Conservation (phyloP, 2,797 vertebrate genomes). For the Urophycis tenuis region DNA sequence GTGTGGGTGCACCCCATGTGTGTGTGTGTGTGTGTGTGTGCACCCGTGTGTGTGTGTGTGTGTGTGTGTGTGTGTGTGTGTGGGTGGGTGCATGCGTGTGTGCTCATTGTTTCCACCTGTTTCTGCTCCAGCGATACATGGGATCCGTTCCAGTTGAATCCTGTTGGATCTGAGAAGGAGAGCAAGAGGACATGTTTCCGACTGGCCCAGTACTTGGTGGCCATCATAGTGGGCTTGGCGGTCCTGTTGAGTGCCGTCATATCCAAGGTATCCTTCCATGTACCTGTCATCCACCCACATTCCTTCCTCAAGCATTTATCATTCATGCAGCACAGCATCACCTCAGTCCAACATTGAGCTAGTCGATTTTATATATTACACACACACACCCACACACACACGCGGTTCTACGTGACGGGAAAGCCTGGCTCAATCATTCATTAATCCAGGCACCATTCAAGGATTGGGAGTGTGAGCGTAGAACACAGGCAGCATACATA, state of each 20-base stretch:
- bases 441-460: neutral
- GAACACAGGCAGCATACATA: neutral
- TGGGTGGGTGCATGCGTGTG: neutral
- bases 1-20: neutral
- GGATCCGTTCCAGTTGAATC: slow-evolving; percentile 75
- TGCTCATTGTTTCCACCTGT: slow-evolving; percentile 19
- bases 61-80: neutral
- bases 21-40: slow-evolving; percentile 7
- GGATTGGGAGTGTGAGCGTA: neutral
- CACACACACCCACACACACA: no score
- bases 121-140: slow-evolving; percentile 65
- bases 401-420: neutral
- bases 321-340: neutral
- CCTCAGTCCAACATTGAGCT: neutral
- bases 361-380: neutral
- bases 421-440: neutral
- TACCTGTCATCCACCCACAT: neutral
- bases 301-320: neutral
- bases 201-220: slow-evolving; percentile 64
- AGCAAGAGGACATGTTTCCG: slow-evolving; percentile 58
- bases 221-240: slow-evolving; percentile 64
- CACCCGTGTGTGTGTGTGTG: slow-evolving; percentile 2
- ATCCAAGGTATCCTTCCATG: slow-evolving; percentile 62
- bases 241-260: slow-evolving; percentile 63
- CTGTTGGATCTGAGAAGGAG: slow-evolving; percentile 72